Evolutionary conservation across 2,797 vertebrate genomes (phyloP).

Genomic region (Vireo griseus): DNA sequence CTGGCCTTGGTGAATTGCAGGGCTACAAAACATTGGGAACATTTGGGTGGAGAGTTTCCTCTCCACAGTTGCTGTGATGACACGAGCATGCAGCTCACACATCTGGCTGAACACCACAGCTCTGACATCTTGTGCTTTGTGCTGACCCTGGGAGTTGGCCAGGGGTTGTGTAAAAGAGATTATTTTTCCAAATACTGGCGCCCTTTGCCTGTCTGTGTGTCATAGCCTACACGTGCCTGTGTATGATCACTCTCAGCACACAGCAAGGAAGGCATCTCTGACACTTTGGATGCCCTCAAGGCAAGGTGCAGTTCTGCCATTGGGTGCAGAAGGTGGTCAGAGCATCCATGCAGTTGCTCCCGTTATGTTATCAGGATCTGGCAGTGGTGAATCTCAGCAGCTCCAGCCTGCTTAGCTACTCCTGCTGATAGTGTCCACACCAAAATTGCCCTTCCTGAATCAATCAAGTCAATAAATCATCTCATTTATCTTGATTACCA

Average conservation of each 20-base stretch:
- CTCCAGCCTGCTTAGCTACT: background rate
- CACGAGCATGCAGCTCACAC: background rate
- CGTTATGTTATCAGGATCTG: fast-evolving
- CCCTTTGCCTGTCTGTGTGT: background rate
- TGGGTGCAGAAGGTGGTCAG: background rate
- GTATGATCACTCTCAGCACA: background rate
- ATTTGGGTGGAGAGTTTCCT: background rate
- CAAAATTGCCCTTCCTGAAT: background rate
- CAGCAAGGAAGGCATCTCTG: background rate
- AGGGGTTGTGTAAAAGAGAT: background rate
- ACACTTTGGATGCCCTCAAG: fast-evolving
- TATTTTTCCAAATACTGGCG: background rate
- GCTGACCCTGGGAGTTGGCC: background rate
- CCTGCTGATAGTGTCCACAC: background rate
- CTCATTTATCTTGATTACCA: background rate
- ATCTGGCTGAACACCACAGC: background rate
- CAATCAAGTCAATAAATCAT: background rate
- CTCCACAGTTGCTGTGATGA: background rate
- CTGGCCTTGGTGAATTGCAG: background rate
- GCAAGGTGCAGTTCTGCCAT: background rate
- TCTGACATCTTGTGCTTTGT: background rate
- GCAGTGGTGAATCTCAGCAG: background rate
- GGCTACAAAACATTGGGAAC: fast-evolving
- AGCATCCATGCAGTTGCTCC: background rate
- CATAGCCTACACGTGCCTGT: background rate